Conservation (phyloP, 2,888 invertebrate genomes). For the Pandemis corylana region DNA sequence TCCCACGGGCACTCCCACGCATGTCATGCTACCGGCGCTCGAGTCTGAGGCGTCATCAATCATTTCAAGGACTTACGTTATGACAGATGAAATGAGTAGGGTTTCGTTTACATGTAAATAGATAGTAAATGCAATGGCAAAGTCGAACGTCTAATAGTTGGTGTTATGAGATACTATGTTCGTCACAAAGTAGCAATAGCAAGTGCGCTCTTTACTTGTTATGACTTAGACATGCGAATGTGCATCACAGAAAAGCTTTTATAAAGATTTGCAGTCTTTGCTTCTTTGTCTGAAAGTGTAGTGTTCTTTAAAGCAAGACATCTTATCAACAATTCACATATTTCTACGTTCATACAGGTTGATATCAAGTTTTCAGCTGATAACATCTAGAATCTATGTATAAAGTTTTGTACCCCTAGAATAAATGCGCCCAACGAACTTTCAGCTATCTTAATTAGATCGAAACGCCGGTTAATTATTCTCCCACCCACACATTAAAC, state of each 20-base stretch:
- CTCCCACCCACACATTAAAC: too few species aligned
- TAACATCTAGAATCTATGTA: not conserved
- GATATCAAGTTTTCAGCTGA: constrained; percentile 6
- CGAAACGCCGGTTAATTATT: too few species aligned
- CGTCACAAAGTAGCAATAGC: too few species aligned
- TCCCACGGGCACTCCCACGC: constrained; percentile 39
- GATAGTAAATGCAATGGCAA: too few species aligned
- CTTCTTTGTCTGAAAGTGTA: too few species aligned
- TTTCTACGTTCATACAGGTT: not conserved
- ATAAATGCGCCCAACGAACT: not conserved
- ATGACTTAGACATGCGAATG: too few species aligned
- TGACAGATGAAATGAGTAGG: not conserved
- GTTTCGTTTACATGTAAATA: not conserved
- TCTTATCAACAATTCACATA: not conserved
- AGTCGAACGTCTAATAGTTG: not conserved
- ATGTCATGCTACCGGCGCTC: not conserved
- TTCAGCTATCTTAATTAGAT: too few species aligned
- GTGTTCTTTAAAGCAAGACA: too few species aligned
- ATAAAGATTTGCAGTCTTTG: too few species aligned
- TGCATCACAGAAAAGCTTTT: too few species aligned
- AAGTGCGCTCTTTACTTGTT: too few species aligned
- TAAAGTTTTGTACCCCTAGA: not conserved
- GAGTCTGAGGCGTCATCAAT: not conserved
- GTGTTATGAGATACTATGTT: too few species aligned
- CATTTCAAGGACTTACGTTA: not conserved